Conservation (phyloP, 2,113 vertebrate genomes). For the Coptodon bakossiorum region DNA sequence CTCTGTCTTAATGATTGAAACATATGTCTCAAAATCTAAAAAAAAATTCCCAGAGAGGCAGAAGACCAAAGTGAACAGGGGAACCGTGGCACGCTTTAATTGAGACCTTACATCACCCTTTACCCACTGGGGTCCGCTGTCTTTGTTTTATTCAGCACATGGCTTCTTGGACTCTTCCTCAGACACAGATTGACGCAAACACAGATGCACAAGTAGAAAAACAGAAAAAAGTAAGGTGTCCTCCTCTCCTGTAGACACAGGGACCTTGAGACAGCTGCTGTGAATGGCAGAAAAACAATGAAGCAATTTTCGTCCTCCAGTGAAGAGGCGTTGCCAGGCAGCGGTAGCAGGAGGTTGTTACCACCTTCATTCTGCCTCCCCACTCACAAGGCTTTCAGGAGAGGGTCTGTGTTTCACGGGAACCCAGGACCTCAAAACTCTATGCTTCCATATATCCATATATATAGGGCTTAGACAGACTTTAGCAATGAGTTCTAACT, state of each 20-base stretch:
- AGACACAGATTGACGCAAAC: not conserved
- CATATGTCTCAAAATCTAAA: not conserved
- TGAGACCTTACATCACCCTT: not conserved
- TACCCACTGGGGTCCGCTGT: not conserved
- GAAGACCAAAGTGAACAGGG: not conserved
- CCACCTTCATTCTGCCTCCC: not conserved
- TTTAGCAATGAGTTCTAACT: not conserved
- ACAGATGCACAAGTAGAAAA: not conserved
- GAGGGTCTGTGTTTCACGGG: not conserved
- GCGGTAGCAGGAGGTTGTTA: slow-evolving; percentile 39
- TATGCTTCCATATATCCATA: not conserved
- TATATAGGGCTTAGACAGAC: not conserved
- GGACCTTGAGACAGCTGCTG: slow-evolving; percentile 60
- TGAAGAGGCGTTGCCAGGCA: slow-evolving; percentile 66
- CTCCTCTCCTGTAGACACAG: slow-evolving; percentile 17
- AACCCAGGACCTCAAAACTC: not conserved
- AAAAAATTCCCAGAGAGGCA: not conserved
- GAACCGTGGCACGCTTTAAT: not conserved
- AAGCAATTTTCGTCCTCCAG: slow-evolving; percentile 50
- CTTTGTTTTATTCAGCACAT: slow-evolving; percentile 1
- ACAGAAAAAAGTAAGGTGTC: not conserved
- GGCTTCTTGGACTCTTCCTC: not conserved
- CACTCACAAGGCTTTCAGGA: not conserved
- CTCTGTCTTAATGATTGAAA: not conserved
- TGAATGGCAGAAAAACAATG: slow-evolving; percentile 62